phyloP scores from a whole-genome alignment of 2,888 invertebrate species.

The Aphidoletes aphidimyza region DNA sequence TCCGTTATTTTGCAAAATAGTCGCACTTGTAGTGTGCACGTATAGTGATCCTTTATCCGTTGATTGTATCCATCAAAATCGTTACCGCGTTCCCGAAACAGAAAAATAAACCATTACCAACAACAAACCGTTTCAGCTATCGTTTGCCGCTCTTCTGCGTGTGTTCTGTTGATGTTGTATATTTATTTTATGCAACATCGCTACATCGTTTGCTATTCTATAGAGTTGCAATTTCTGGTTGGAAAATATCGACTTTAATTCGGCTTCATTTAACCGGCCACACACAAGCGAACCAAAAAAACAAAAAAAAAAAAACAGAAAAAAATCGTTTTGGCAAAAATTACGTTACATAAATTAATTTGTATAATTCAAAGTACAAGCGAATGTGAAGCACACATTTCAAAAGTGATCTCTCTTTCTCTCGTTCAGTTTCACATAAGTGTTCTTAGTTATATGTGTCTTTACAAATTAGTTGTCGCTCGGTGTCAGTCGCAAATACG shows the following conservation, averaged over 20 bases:
- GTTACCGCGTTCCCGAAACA: too few relatives aligned
- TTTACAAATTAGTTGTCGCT: background rate
- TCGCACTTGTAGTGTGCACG: constrained; percentile 11
- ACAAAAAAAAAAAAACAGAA: too few relatives aligned
- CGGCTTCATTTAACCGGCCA: background rate
- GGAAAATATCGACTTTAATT: constrained; percentile 17
- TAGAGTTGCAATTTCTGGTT: background rate
- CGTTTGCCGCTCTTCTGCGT: background rate
- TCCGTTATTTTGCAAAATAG: constrained; percentile 23
- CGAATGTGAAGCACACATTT: background rate
- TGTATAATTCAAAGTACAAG: background rate
- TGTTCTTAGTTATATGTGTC: background rate
- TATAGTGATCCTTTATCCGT: constrained; percentile 4
- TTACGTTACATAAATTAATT: constrained; percentile 31
- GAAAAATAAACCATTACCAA: background rate
- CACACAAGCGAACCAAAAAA: too few relatives aligned
- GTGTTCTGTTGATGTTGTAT: background rate
- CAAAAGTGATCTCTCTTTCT: background rate
- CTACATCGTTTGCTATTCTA: background rate
- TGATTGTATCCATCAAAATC: background rate
- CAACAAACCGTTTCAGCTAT: background rate
- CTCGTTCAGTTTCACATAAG: too few relatives aligned
- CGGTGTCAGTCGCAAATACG: background rate
- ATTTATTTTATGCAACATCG: background rate
- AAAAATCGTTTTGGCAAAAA: background rate